Evolutionary conservation across 2,797 vertebrate genomes (phyloP), one percentile per base, ranked within the genome.

Genomic region (Sebastes umbrosus): DNA sequence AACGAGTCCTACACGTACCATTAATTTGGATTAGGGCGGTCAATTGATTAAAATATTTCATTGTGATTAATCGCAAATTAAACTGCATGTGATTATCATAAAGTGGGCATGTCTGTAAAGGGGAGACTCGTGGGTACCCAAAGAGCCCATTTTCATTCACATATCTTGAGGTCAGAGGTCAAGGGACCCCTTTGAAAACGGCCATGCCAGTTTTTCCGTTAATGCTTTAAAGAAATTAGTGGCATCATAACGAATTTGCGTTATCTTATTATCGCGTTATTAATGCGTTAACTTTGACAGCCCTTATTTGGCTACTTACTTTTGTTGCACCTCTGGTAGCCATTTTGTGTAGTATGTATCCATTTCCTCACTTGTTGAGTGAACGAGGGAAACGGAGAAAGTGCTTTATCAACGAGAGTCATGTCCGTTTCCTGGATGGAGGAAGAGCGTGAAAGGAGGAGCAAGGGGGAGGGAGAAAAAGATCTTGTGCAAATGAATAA

Each of bases 401-500:
- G 85, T 69, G 91, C 71, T 90, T 94, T 74, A 88, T 93, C 87
- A 84, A 87, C 84, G 74, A 63, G 85, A 90, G 83, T 86, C 77
- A 57, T 86, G 86, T 91, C 87, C 68, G 82, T 90, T 92, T 90
- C 90, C 84, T 90, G 79, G 86, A 79, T 77, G 46, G 82, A 87
- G 85, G 79, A 88, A 80, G 84, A 87, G 78, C 55, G 73, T 57
- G 84, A 75, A 84, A 78, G 43, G 73, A 86, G 85, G 75, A 80
- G 79, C 73, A 67, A 67, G 79, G 59, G 88, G 64, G 63, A 82
- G 86, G 83, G n/a, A 34, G 32, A 82, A 58, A 72, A 86, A 58
- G 87, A 88, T 86, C 93, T 93, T 93, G 93, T 94, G 94, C 91
- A 94, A 91, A 96, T 96, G 94, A 96, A 96, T 96, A 95, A 96